Base-by-base conservation (phyloP, 2,113 vertebrate species). In the Forbesichthys papilliferus region DNA sequence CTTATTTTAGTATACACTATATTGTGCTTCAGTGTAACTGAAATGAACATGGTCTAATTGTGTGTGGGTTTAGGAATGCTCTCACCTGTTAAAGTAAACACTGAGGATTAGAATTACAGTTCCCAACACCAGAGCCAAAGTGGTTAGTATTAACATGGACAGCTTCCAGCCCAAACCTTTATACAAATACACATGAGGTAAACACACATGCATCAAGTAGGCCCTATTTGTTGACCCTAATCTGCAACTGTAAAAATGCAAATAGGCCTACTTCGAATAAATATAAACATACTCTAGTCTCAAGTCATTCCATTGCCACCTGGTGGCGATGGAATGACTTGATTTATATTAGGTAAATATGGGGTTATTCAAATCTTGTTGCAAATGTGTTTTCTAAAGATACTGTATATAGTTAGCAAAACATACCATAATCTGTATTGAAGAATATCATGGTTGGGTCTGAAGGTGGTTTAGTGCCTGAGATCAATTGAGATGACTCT, bases 151-250 rank as follows among this genome's bases (percentile, higher is more conserved):
- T 79, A 96, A 70, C 94, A 96, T 95, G 58, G 92, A 92, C 0
- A 93, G 93, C 83, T 94, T 95, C 95, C 95, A 97, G 75, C 89
- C 91, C 48, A 92, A 91, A 13, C 94, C 95, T 96, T n/a, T 3
- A 27, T 36, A 80, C 47, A 18, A 18, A n/a, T 16, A 77, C 33
- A 4, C 5, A 64, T 42, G 36, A 42, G 36, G 4, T 42, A 7
- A 42, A 42, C 7, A 42, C 36, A 7, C 4, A 5, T 42, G 36
- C 36, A 42, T 42, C 36, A 42, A 6, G 36, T 42, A 42, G 36
- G 7, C 36, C 36, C 36, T 42, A 8, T 42, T 6, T 5, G 36
- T 42, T 42, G 36, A 7, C 36, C 27, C 27, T 42, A 42, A 42
- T 42, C 36, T 42, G 36, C 36, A 42, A 42, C 5, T 6, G 36